Evolutionary conservation across 1,140 invertebrate species (phyloP).

Genomic region (Platyscapa corneri): DNA sequence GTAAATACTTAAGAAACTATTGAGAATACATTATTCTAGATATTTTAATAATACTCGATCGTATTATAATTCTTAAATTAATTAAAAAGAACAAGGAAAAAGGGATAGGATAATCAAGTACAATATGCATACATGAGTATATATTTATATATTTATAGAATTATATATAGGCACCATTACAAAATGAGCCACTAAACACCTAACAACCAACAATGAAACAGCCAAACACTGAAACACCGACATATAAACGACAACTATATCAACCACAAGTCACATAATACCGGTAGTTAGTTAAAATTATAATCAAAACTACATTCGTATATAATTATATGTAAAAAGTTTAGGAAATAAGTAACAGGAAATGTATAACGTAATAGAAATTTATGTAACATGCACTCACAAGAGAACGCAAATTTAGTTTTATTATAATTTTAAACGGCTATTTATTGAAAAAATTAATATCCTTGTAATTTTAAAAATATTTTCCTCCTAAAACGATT

Average conservation of each 20-base stretch:
- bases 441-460: not conserved
- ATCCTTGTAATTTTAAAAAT: not conserved
- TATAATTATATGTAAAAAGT: not conserved
- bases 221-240: slow-evolving; percentile 71
- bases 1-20: too few species aligned
- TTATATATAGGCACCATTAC: slow-evolving; percentile 62
- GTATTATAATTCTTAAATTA: too few species aligned
- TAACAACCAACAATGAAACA: slow-evolving; percentile 73
- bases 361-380: not conserved
- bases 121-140: slow-evolving; percentile 5
- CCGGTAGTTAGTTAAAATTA: slow-evolving; percentile 65
- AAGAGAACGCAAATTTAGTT: not conserved
- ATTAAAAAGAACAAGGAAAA: not conserved
- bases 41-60: too few species aligned
- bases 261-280: slow-evolving; percentile 71
- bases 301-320: slow-evolving; percentile 65
- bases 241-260: slow-evolving; percentile 70
- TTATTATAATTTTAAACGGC: not conserved
- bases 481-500: too few species aligned
- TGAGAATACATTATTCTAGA: too few species aligned
- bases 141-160: slow-evolving; percentile 14
- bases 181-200: slow-evolving; percentile 74
- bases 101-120: not conserved
- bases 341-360: not conserved
- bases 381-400: slow-evolving; percentile 28